Conservation (phyloP, 2,797 vertebrate species). For the Halcyon leucocephala region DNA sequence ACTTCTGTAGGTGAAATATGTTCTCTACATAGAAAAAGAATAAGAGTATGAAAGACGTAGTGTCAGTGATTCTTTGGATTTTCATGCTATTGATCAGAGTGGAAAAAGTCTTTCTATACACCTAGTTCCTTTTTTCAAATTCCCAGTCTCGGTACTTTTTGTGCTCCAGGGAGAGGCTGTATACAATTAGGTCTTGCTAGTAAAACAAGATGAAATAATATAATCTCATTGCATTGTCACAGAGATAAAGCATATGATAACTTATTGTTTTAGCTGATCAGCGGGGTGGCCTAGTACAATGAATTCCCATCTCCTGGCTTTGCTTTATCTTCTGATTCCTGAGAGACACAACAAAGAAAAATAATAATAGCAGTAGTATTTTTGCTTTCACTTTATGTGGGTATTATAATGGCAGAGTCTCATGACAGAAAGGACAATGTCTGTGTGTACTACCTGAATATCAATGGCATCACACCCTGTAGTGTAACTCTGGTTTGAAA, state of each 20-base stretch:
- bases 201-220: constrained; percentile 60
- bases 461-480: background rate
- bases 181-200: constrained; percentile 27
- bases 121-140: background rate
- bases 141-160: background rate
- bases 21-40: background rate
- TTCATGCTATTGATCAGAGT: background rate
- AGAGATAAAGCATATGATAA: constrained; percentile 37
- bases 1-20: background rate
- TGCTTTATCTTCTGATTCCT: constrained; percentile 40
- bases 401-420: background rate
- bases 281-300: constrained; percentile 47
- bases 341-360: constrained; percentile 62
- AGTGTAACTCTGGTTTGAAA: background rate
- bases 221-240: constrained; percentile 39
- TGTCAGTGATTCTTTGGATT: constrained; percentile 4
- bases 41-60: background rate
- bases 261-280: constrained; percentile 63
- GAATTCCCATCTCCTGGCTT: constrained; percentile 33
- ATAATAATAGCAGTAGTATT: background rate
- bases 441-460: background rate
- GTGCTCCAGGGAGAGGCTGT: background rate
- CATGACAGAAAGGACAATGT: background rate
- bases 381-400: constrained; percentile 7
- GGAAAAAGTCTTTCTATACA: background rate